These are phyloP conservation scores for Anarrhichthys ocellatus DNA, from an alignment of 2,113 vertebrate species.

Conservation along the genomic window DNA sequence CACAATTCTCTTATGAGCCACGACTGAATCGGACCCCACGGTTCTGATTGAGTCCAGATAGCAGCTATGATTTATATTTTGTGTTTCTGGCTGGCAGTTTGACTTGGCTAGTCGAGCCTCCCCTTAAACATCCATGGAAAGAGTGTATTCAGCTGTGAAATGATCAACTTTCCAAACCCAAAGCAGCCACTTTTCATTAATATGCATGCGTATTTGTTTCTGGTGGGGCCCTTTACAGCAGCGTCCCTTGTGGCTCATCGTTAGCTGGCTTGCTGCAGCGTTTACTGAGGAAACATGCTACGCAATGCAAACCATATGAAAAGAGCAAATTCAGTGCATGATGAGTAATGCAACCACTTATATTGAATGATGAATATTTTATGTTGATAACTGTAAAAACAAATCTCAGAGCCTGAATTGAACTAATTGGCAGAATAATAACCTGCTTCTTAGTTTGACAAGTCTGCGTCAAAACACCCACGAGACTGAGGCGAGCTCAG, in stretches of 20 bases:
- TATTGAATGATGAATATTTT: not conserved
- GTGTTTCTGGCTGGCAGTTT: no score
- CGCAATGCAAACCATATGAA: not conserved
- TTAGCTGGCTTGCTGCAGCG: not conserved
- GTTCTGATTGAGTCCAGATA: no score
- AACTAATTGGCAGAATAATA: no score
- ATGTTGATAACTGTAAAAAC: not conserved
- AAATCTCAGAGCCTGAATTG: no score
- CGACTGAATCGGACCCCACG: no score
- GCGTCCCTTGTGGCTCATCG: not conserved
- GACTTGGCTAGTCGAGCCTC: not conserved
- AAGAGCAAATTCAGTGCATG: not conserved
- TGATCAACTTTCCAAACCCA: not conserved
- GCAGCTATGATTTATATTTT: no score
- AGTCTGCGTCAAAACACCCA: not conserved
- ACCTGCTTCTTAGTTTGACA: not conserved
- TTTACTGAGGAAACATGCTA: not conserved
- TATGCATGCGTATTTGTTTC: not conserved
- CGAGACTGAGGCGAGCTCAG: not conserved
- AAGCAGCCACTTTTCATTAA: not conserved
- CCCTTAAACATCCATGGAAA: not conserved
- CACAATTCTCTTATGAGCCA: no score
- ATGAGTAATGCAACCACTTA: not conserved
- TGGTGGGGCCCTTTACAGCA: not conserved
- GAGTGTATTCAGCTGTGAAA: not conserved